Percentiles rank a stretch among this genome's conserved stretches.
phyloP scores from a whole-genome alignment of 2,888 invertebrate species.

The Philaethria dido region DNA sequence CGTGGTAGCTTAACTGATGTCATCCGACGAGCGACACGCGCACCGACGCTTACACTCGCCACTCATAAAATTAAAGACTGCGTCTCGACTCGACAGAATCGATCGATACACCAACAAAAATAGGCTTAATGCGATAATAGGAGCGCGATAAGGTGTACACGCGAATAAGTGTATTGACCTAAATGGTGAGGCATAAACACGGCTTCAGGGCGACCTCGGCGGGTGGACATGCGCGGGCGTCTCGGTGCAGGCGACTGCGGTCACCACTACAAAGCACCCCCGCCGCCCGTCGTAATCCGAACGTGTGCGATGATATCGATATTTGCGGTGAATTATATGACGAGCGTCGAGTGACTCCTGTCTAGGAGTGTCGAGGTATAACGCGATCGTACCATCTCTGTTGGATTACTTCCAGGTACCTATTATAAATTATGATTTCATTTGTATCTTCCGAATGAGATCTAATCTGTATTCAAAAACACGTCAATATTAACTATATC shows the following conservation, averaged over 20 bases:
- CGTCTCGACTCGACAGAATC: conserved; percentile 60
- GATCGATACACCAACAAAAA: conserved; percentile 77
- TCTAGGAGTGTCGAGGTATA: conserved; percentile 45
- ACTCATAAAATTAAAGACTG: conserved; percentile 72
- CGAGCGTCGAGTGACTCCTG: conserved; percentile 64
- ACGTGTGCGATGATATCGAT: conserved; percentile 76
- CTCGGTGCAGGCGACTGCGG: conserved; percentile 76
- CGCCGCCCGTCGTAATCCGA: conserved; percentile 73
- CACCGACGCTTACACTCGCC: conserved; percentile 68
- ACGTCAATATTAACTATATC: background rate
- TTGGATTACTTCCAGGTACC: conserved; percentile 73
- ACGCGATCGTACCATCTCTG: conserved; percentile 35
- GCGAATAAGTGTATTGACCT: conserved; percentile 81
- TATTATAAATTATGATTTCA: conserved; percentile 57
- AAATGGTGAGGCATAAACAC: conserved; percentile 67
- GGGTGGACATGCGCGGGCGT: conserved; percentile 74
- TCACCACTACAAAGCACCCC: conserved; percentile 68
- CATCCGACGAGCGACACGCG: conserved; percentile 77
- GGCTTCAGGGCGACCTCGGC: conserved; percentile 75
- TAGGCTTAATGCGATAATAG: conserved; percentile 81
- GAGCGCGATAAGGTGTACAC: conserved; percentile 79
- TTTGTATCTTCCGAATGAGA: conserved; percentile 18
- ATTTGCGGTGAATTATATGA: conserved; percentile 77
- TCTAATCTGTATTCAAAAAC: background rate
- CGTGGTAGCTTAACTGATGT: conserved; percentile 82